phyloP scores from a whole-genome alignment of 2,888 invertebrate genomes.

The Horisme vitalbata region DNA sequence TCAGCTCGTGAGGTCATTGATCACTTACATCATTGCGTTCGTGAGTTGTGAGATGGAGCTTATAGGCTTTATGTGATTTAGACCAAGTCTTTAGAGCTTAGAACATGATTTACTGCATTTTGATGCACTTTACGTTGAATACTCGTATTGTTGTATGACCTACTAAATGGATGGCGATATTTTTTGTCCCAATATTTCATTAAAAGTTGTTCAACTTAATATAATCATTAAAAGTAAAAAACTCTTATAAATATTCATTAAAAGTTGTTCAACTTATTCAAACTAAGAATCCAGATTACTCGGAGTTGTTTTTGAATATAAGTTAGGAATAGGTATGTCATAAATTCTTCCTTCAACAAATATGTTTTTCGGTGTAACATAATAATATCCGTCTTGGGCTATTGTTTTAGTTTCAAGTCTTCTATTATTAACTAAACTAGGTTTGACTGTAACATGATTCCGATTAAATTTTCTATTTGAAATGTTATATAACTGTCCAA shows the following conservation, averaged over 20 bases:
- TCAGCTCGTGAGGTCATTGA: conserved; percentile 11
- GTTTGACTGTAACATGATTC: neutral
- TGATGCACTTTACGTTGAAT: too few relatives aligned
- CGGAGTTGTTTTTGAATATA: too few relatives aligned
- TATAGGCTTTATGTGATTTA: neutral
- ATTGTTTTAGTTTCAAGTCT: neutral
- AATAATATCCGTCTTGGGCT: conserved; percentile 3
- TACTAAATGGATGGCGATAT: too few relatives aligned
- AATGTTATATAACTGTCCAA: neutral
- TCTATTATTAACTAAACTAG: neutral
- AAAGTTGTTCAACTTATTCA: too few relatives aligned
- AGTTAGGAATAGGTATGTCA: too few relatives aligned
- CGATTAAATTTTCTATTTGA: neutral
- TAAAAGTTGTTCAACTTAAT: too few relatives aligned
- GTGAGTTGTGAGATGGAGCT: conserved; percentile 26
- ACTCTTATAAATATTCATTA: too few relatives aligned
- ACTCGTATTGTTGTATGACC: too few relatives aligned
- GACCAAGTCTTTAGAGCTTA: neutral
- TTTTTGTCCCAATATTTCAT: too few relatives aligned
- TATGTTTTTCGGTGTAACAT: conserved; percentile 9
- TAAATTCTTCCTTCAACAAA: conserved; percentile 8
- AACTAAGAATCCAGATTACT: too few relatives aligned
- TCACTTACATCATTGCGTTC: conserved; percentile 11
- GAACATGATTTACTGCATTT: too few relatives aligned
- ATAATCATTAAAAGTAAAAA: too few relatives aligned